Base-by-base conservation (phyloP, 2,797 vertebrate genomes). In the Pipistrellus pygmaeus region DNA sequence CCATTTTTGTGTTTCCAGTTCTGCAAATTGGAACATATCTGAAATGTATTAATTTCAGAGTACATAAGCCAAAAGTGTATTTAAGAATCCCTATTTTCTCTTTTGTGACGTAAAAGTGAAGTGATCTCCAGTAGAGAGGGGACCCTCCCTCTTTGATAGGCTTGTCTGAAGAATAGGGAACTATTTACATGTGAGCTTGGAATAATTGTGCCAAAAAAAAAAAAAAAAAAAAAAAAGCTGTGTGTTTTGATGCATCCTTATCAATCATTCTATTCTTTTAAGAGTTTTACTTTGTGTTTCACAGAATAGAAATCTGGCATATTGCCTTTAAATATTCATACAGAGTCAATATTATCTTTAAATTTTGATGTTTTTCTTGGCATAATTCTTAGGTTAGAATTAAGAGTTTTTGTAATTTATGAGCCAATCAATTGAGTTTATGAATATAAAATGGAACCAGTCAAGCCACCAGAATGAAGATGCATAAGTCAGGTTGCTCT, bases 281-380 rank as follows among this genome's bases (percentile, higher is more conserved):
- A 81, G 64, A 95, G 80, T 80, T 95, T 96, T 95, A 91, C 84
- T 96, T 95, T 95, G 68, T 83, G 72, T 91, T 94, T 88, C 46
- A 44, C 20, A 68, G 69, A 88, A 60, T 86, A 88, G 93, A 84
- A 95, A 93, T 93, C 75, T 87, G 51, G 38, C 57, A 91, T 83
- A 86, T 94, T 87, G 71, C 53, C 51, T 95, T 90, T 93, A 96
- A 90, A 93, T 96, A 93, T 94, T 95, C 71, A 96, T 94, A 44
- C 15, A 83, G 32, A 77, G 66, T 60, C 51, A 77, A 88, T 76
- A 82, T 91, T 96, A 91, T 77, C 44, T 94, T 93, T 82, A 93
- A 87, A 73, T 2, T 81, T 91, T 96, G 17, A 94, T 87, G 32
- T 71, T 93, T 96, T 95, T 69, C 17, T 93, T 97, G 95, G 76